Conservation (phyloP, 1,140 invertebrate species). For the Luehdorfia chinensis region DNA sequence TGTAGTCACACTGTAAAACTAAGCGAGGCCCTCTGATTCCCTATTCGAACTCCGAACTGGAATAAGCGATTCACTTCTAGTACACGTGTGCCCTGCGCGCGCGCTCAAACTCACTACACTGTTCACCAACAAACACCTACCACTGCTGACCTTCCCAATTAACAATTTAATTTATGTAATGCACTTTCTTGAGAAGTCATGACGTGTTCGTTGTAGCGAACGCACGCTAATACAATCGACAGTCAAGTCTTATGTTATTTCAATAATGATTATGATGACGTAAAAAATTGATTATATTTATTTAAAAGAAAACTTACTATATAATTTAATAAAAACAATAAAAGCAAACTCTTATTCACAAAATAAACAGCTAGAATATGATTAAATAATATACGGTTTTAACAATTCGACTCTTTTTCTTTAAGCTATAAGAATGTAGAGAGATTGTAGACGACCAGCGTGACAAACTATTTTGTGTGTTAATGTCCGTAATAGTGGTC, state of each 20-base stretch:
- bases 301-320: too few species aligned
- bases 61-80: constrained; percentile 68
- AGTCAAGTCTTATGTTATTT: constrained; percentile 16
- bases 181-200: constrained; percentile 70
- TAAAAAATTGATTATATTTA: too few species aligned
- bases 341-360: too few species aligned
- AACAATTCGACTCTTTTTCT: constrained; percentile 26
- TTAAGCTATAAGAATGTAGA: constrained; percentile 27
- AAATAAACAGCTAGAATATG: too few species aligned
- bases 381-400: background rate
- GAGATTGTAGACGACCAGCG: constrained; percentile 17
- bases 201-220: constrained; percentile 37
- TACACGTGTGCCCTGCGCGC: constrained; percentile 67
- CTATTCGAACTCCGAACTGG: constrained; percentile 46
- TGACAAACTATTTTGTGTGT: constrained; percentile 12
- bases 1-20: constrained; percentile 58
- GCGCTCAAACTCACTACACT: constrained; percentile 59
- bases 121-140: constrained; percentile 38
- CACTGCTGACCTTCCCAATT: constrained; percentile 68
- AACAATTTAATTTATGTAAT: constrained; percentile 71
- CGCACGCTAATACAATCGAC: constrained; percentile 12
- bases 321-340: too few species aligned
- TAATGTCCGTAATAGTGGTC: constrained; percentile 56
- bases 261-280: constrained; percentile 18
- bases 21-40: constrained; percentile 61